Conservation (phyloP, 1,140 invertebrate genomes). For the Drosophila setifemur region DNA sequence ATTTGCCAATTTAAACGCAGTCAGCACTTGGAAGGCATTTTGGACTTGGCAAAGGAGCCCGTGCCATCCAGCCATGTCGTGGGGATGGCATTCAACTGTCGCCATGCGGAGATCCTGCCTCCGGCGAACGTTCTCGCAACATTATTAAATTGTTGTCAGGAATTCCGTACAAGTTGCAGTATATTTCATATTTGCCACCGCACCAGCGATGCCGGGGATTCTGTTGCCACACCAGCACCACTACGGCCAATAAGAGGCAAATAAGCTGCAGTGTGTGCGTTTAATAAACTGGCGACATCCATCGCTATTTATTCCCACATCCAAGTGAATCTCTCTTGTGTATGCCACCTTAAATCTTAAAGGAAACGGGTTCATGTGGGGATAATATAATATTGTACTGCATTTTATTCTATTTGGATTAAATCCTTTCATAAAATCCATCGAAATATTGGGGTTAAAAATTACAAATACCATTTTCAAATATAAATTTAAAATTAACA, state of each 20-base stretch:
- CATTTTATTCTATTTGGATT: too few relatives aligned
- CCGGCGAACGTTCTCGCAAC: slow-evolving; percentile 40
- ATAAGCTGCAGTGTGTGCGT: neutral
- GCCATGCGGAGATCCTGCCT: slow-evolving; percentile 25
- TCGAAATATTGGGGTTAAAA: too few relatives aligned
- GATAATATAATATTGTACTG: too few relatives aligned
- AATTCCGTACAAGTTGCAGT: slow-evolving; percentile 51
- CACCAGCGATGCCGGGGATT: slow-evolving; percentile 2
- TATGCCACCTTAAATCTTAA: too few relatives aligned
- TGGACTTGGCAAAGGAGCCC: neutral
- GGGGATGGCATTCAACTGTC: slow-evolving; percentile 34
- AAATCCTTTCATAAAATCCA: too few relatives aligned
- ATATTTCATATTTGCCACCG: slow-evolving; percentile 59
- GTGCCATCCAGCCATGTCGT: too few relatives aligned
- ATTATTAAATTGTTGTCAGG: slow-evolving; percentile 71
- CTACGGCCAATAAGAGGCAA: neutral
- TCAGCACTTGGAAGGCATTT: neutral
- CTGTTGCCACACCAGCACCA: slow-evolving; percentile 1
- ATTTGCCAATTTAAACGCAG: slow-evolving; percentile 20
- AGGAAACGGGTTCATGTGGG: too few relatives aligned
- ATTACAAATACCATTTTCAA: too few relatives aligned
- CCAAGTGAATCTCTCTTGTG: too few relatives aligned
- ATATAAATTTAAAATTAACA: too few relatives aligned
- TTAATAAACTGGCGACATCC: neutral
- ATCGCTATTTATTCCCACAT: too few relatives aligned